phyloP scores from a whole-genome alignment of 2,888 invertebrate genomes.

The Anaspis maculata region DNA sequence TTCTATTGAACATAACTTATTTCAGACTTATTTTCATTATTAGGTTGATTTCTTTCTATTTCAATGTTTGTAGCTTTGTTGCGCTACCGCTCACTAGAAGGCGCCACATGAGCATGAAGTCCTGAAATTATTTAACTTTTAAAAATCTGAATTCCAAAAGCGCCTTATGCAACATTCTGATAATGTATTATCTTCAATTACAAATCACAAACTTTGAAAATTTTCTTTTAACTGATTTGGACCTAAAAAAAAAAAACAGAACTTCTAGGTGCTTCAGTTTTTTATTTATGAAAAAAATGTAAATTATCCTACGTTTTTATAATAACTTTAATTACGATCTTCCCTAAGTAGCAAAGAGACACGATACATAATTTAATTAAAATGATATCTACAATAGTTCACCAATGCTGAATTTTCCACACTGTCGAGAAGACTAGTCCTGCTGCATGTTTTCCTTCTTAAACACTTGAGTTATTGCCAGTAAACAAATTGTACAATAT shows the following conservation, averaged over 20 bases:
- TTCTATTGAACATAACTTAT: too few relatives aligned
- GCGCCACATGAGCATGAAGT: too few relatives aligned
- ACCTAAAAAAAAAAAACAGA: not conserved
- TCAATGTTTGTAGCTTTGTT: too few relatives aligned
- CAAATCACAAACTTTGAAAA: too few relatives aligned
- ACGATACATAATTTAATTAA: slow-evolving; percentile 28
- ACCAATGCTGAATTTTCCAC: slow-evolving; percentile 17
- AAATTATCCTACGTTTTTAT: slow-evolving; percentile 53
- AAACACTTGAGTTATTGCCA: slow-evolving; percentile 30
- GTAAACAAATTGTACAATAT: slow-evolving; percentile 29
- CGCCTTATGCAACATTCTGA: too few relatives aligned
- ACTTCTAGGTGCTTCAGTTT: slow-evolving; percentile 45
- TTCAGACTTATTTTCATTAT: too few relatives aligned
- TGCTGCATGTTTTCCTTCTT: slow-evolving; percentile 17
- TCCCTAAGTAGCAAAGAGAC: slow-evolving; percentile 31
- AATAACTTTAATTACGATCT: slow-evolving; percentile 28
- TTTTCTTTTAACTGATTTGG: too few relatives aligned
- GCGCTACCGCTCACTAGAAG: too few relatives aligned
- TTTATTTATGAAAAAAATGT: slow-evolving; percentile 62
- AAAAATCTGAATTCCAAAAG: too few relatives aligned
- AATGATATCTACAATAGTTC: slow-evolving; percentile 32
- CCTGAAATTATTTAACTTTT: too few relatives aligned
- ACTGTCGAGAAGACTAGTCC: slow-evolving; percentile 27
- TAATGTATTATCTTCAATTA: too few relatives aligned
- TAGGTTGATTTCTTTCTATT: too few relatives aligned